Base-by-base conservation (phyloP, 1,140 invertebrate species). In the Drosophila baimaii region DNA sequence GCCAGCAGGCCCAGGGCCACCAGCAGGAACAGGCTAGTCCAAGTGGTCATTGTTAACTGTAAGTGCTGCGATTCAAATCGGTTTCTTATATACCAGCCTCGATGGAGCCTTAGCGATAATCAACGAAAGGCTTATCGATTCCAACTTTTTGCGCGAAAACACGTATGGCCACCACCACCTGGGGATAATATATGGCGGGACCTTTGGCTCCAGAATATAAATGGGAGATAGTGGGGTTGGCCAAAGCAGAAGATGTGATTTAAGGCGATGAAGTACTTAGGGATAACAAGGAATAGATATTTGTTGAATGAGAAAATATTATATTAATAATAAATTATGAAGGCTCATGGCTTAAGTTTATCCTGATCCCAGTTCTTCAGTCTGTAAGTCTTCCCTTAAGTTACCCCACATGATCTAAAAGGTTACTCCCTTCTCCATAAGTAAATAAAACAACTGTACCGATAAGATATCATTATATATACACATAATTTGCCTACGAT, bases 31-130 rank as follows among this genome's bases (percentile, higher is more conserved):
- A 80, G 43, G 46, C 69, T 52, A 35, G 64, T 63, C 65, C 80
- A 89, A 69, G 35, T 68, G 29, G 70, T 54, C 84, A 89, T 89
- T 47, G 33, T 78, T 46, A 76, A 84, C 84, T 89, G 69, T 64
- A 37, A 25, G 25, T 15, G 19, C 2, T 43, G 5, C 12, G 39
- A 62, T 41, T 41, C 31, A 8, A 58, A 74, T 39, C 47, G 33
- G 61, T 31, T 61, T 69, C 51, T 89, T 88, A 75, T 88, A 88
- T 82, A 79, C 54, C 17, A n/a, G 62, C 37, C 23, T n/a, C 37
- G 47, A 55, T 35, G 47, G 43, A 58, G 59, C 27, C 63, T 31
- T 44, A n/a, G 64, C 52, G 73, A 66, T 82, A 86, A 85, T 82
- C 63, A 57, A 66, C n/a, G 17, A 13, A 13, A 13, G 7, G 39